These are phyloP conservation scores for Enteromius thamalakanensis DNA, from an alignment of 2,797 vertebrate species.

Conservation along the genomic window DNA sequence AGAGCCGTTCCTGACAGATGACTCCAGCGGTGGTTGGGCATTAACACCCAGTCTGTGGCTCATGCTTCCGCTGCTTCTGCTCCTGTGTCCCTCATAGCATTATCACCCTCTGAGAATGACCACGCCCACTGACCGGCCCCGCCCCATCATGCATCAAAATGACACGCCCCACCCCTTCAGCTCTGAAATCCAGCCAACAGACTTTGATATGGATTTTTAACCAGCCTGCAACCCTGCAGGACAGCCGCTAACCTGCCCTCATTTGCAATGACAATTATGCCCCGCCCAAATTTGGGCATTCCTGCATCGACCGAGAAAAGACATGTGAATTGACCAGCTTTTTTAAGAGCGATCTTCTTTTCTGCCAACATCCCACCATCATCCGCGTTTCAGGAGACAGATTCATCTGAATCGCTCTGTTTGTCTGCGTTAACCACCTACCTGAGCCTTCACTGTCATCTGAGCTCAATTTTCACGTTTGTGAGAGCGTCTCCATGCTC, in stretches of 20 bases:
- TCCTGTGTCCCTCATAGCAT: constrained; percentile 61
- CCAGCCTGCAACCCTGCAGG: not conserved
- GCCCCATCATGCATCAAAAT: constrained; percentile 34
- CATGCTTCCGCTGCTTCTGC: constrained; percentile 49
- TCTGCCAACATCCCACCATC: constrained; percentile 11
- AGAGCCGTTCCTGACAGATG: constrained; percentile 87
- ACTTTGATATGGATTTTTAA: constrained; percentile 20
- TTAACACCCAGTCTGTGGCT: constrained; percentile 56
- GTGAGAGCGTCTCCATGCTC: not conserved
- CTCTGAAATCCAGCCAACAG: constrained; percentile 14
- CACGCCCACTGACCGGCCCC: not conserved
- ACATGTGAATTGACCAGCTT: constrained; percentile 6
- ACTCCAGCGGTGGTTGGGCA: constrained; percentile 70
- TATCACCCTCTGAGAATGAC: constrained; percentile 7
- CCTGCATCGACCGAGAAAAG: constrained; percentile 3
- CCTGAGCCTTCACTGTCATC: constrained; percentile 19
- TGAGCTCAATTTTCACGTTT: constrained; percentile 29
- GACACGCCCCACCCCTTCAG: not conserved
- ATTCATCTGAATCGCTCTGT: constrained; percentile 13
- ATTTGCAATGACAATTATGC: not conserved
- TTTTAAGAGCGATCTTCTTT: constrained; percentile 3
- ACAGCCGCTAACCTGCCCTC: constrained; percentile 3
- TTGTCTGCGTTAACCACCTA: constrained; percentile 18
- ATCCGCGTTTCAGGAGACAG: constrained; percentile 19
- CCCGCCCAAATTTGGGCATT: not conserved